A percentile compares a stretch with the other conserved stretches of the same genome.
Conservation (phyloP, 2,888 invertebrate genomes). For the Agrotis ipsilon region DNA sequence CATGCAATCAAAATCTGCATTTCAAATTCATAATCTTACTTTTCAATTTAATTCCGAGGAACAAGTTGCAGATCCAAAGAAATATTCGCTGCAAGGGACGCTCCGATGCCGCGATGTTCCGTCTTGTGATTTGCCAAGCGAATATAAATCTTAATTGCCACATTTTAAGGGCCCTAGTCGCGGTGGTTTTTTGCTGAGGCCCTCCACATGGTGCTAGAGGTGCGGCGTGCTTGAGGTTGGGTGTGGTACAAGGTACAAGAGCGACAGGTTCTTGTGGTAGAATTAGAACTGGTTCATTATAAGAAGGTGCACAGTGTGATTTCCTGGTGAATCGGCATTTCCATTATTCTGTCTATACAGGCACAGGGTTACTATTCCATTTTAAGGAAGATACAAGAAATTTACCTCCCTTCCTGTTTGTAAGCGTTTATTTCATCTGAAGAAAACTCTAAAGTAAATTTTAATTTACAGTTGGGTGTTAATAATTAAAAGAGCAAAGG, state of each 20-base stretch:
- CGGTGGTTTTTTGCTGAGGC: constrained; percentile 76
- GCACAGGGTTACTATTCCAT: too few relatives aligned
- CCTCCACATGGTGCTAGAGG: constrained; percentile 76
- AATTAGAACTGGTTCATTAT: neutral
- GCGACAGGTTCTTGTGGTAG: neutral
- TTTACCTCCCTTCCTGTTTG: too few relatives aligned
- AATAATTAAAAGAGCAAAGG: too few relatives aligned
- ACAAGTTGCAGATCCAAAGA: constrained; percentile 81
- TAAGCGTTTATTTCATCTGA: too few relatives aligned
- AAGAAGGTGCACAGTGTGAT: too few relatives aligned
- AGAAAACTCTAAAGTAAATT: too few relatives aligned
- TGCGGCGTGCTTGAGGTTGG: constrained; percentile 77
- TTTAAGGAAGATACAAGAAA: too few relatives aligned
- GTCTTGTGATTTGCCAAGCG: constrained; percentile 85
- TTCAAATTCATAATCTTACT: constrained; percentile 78
- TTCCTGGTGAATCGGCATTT: too few relatives aligned
- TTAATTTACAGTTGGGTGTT: too few relatives aligned
- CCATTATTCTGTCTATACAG: too few relatives aligned
- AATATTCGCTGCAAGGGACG: constrained; percentile 75
- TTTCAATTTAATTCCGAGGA: constrained; percentile 82
- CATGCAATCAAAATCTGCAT: constrained; percentile 61
- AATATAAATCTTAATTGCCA: constrained; percentile 87
- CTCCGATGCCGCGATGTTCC: constrained; percentile 78
- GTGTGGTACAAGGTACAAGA: constrained; percentile 65
- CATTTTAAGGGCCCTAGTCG: constrained; percentile 85